Percentiles rank a stretch among this genome's conserved stretches.
phyloP scores from a whole-genome alignment of 2,888 invertebrate species.

The Phania funesta region DNA sequence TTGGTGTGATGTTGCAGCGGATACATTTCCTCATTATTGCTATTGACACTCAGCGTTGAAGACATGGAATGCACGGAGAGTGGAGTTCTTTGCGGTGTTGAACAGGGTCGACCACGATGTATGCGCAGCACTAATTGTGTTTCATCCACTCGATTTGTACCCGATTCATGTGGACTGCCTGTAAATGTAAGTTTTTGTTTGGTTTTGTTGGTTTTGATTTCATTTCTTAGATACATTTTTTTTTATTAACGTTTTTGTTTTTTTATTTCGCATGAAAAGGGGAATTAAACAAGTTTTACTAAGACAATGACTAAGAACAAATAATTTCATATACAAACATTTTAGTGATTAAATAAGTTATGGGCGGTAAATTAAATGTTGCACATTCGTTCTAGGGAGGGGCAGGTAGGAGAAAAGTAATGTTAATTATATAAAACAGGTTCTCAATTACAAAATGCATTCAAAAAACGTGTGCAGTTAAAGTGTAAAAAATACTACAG shows the following conservation, averaged over 20 bases:
- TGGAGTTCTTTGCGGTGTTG: conserved; percentile 81
- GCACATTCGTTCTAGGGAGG: conserved; percentile 53
- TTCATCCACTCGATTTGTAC: conserved; percentile 89
- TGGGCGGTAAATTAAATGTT: conserved; percentile 13
- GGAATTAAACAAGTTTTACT: conserved; percentile 35
- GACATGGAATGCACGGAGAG: conserved; percentile 83
- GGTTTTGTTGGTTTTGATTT: conserved; percentile 62
- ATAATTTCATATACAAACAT: conserved; percentile 14
- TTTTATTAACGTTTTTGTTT: background rate
- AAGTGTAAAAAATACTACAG: background rate
- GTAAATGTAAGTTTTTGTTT: conserved; percentile 80
- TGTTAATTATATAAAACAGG: background rate
- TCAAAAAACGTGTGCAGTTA: conserved; percentile 4
- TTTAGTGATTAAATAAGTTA: conserved; percentile 8
- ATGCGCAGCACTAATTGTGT: conserved; percentile 93
- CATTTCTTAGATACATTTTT: background rate
- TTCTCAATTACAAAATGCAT: conserved; percentile 49
- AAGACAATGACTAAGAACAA: conserved; percentile 32
- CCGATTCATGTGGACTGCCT: conserved; percentile 83
- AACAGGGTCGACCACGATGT: conserved; percentile 88
- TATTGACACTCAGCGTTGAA: conserved; percentile 84
- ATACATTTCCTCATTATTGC: conserved; percentile 73
- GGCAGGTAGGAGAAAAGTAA: conserved; percentile 47
- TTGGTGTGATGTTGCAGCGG: conserved; percentile 68
- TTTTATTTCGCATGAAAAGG: conserved; percentile 27